Percentiles rank a stretch among this genome's conserved stretches.
These are phyloP conservation scores for Peromyscus eremicus DNA, from an alignment of 2,797 vertebrate genomes.

Conservation along the genomic window DNA sequence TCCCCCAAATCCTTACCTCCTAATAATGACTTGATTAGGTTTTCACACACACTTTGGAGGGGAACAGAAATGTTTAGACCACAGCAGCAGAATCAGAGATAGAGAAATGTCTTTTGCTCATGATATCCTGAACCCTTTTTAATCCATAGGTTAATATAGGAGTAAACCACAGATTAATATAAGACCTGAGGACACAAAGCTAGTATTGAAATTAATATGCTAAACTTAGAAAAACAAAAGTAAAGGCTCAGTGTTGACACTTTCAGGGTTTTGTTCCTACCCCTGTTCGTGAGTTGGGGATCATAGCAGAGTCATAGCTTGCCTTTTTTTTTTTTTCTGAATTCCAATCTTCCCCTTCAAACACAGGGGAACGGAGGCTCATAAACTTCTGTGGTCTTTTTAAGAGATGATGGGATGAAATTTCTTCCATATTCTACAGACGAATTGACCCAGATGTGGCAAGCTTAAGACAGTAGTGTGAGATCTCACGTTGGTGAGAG, in stretches of 20 bases:
- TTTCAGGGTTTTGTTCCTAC: background rate
- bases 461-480: background rate
- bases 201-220: constrained; percentile 3
- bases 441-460: background rate
- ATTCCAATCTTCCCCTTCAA: background rate
- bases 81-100: background rate
- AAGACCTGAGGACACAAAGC: background rate
- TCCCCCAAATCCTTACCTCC: background rate
- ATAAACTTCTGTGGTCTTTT: background rate
- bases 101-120: constrained; percentile 8
- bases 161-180: background rate
- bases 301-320: fast-evolving
- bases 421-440: background rate
- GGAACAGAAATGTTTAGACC: background rate
- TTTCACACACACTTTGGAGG: background rate
- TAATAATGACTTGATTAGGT: background rate
- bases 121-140: background rate
- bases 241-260: background rate
- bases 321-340: background rate
- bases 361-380: background rate
- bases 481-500: background rate
- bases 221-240: background rate
- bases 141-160: background rate
- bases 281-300: background rate
- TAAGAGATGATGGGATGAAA: background rate